Conservation (phyloP, 2,888 invertebrate genomes). For the Amphipoea oculea region DNA sequence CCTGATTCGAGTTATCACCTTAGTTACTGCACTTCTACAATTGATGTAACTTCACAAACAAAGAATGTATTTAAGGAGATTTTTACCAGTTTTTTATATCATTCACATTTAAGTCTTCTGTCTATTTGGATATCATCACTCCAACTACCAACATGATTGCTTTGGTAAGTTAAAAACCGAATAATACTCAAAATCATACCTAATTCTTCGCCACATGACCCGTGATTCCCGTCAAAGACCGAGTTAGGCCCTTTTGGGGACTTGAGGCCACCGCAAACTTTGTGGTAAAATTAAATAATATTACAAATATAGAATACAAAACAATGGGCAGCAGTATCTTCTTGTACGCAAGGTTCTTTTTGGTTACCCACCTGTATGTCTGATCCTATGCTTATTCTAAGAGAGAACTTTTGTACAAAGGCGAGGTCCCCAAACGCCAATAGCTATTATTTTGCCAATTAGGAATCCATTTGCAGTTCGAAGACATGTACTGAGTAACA, state of each 20-base stretch:
- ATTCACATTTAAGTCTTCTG: constrained; percentile 68
- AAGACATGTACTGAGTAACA: background rate
- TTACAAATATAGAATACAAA: background rate
- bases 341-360: background rate
- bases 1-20: constrained; percentile 85
- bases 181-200: background rate
- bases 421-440: no score
- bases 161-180: constrained; percentile 77
- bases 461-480: background rate
- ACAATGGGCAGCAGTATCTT: background rate
- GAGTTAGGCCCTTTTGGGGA: background rate
- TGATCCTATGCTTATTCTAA: background rate
- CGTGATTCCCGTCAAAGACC: background rate
- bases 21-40: constrained; percentile 75
- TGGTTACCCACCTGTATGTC: background rate
- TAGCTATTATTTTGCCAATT: background rate
- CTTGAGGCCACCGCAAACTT: background rate
- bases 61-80: constrained; percentile 83
- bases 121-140: constrained; percentile 47
- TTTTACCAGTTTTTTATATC: constrained; percentile 66
- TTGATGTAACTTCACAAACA: constrained; percentile 83
- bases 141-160: constrained; percentile 74
- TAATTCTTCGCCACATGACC: background rate
- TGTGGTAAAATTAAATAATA: background rate
- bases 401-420: background rate